phyloP scores from a whole-genome alignment of 2,888 invertebrate genomes.

The Cantharis rufa region DNA sequence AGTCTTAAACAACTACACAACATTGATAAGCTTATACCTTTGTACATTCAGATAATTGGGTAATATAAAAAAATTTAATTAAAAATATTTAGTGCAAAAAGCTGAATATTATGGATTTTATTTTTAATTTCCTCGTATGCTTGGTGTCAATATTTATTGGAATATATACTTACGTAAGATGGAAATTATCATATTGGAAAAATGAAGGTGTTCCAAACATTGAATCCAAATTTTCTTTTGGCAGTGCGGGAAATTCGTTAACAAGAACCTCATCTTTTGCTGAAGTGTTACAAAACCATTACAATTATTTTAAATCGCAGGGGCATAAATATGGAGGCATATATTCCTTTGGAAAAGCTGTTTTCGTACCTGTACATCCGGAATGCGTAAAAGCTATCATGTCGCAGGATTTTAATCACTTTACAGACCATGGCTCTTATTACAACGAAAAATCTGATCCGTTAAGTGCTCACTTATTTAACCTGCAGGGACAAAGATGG shows the following conservation, averaged over 20 bases:
- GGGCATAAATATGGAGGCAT: constrained; percentile 26
- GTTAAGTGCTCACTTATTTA: constrained; percentile 60
- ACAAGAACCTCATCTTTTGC: constrained; percentile 14
- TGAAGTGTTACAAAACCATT: constrained; percentile 9
- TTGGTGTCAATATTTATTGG: neutral
- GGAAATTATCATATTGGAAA: constrained; percentile 32
- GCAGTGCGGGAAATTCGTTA: constrained; percentile 30
- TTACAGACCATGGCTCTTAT: constrained; percentile 64
- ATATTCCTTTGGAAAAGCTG: constrained; percentile 17
- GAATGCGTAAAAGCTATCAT: constrained; percentile 51
- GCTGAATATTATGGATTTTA: neutral
- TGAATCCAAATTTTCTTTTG: constrained; percentile 38
- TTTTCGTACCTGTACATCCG: constrained; percentile 19
- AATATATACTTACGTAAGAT: neutral
- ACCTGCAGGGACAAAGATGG: constrained; percentile 62
- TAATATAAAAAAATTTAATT: no score
- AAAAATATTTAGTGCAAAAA: no score
- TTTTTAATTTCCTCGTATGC: neutral
- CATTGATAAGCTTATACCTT: no score
- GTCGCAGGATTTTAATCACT: constrained; percentile 62
- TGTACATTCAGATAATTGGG: no score
- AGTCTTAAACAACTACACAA: no score
- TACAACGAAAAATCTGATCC: constrained; percentile 61
- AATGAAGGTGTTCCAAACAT: constrained; percentile 19
- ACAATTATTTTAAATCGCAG: constrained; percentile 20